These are phyloP conservation scores for Regulus satrapa DNA, from an alignment of 2,113 vertebrate genomes.

Conservation along the genomic window DNA sequence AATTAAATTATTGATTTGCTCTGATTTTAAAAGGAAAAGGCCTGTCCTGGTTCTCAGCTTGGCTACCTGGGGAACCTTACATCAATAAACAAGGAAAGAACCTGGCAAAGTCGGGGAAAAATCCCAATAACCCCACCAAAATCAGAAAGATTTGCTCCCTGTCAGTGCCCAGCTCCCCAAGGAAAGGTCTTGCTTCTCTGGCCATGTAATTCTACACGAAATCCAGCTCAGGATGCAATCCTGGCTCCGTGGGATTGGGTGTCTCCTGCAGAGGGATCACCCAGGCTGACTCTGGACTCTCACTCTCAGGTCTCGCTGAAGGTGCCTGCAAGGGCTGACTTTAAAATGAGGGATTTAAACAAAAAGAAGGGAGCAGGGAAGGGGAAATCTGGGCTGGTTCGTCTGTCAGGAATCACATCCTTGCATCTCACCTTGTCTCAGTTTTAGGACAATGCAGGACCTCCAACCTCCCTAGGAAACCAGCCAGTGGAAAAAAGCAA, in stretches of 20 bases:
- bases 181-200: not conserved
- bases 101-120: not conserved
- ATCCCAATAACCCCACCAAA: not conserved
- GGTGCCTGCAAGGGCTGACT: not conserved
- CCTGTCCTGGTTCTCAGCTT: not conserved
- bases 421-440: fast-evolving
- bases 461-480: fast-evolving
- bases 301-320: not conserved
- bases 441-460: fast-evolving
- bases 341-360: not conserved
- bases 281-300: not conserved
- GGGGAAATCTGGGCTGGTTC: not conserved
- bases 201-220: not conserved
- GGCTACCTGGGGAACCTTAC: fast-evolving
- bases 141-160: too few species aligned
- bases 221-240: not conserved
- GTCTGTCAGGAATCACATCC: not conserved
- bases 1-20: not conserved
- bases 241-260: fast-evolving
- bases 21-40: not conserved
- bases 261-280: not conserved
- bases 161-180: fast-evolving
- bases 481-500: not conserved
- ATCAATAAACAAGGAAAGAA: not conserved
- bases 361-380: not conserved